Base-by-base conservation (phyloP, 1,140 invertebrate genomes). In the Papilio aristodemus region DNA sequence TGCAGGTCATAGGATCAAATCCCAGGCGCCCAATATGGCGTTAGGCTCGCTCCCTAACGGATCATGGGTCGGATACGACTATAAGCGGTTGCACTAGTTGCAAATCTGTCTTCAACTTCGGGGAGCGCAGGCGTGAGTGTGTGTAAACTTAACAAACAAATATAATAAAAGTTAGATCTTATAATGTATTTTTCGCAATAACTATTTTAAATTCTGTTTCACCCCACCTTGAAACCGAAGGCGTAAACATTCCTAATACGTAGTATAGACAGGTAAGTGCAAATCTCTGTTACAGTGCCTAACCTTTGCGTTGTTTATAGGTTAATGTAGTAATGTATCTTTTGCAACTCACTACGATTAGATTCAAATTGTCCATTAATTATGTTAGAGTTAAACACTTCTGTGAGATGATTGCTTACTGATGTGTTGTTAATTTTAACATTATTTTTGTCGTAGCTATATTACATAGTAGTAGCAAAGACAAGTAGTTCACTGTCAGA, bases 221-320 rank as follows among this genome's bases (percentile, higher is more conserved):
- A 14, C 8, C 17, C 41, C 17, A 46, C 14, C 5, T n/a, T 46
- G 4, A 46, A 19, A 46, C 17, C 2, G 14, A 17, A 17, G 14
- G 7, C 41, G 41, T 46, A 43, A 32, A 32, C 27, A 32, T 32
- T 3, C 2, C 27, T 32, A 32, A 32, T 32, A 32, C 27, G 27
- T 32, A 32, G 41, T 46, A 46, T 17, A 46, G 14, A 6, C 14
- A 46, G 41, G 41, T 46, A 19, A 19, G 10, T 39, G 38, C 10
- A 6, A 32, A 46, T 6, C 41, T 9, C 4, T 46, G 46, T 19
- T 11, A 50, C 11, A 50, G 19, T 50, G 19, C 4, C 19, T 50
- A 19, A 14, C 46, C 46, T 22, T 46, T 50, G 19, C 17, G 7
- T 50, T n/a, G n/a, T 50, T 50, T 50, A 50, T 50, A 50, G 46